A percentile compares a stretch with the other conserved stretches of the same genome.
phyloP scores from a whole-genome alignment of 2,888 invertebrate genomes.

The Drosophila acutilabella region DNA sequence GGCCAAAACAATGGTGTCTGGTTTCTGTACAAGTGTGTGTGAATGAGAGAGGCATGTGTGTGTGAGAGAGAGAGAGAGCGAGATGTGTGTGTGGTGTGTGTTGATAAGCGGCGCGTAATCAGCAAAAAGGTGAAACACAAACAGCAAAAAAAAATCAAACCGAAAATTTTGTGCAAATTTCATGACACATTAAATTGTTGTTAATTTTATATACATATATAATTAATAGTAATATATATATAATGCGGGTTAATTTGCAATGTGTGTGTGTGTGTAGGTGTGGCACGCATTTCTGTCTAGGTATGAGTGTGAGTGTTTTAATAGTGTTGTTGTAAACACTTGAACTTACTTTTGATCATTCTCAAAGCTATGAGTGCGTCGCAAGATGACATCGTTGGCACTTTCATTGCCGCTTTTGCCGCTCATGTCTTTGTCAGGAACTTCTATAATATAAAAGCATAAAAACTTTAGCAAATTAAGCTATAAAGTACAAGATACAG shows the following conservation, averaged over 20 bases:
- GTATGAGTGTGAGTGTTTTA: slow-evolving; percentile 24
- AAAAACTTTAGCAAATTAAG: background rate
- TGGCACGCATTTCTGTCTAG: slow-evolving; percentile 66
- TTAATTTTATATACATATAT: slow-evolving; percentile 22
- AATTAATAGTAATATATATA: slow-evolving; percentile 20
- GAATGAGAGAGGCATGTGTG: slow-evolving; percentile 17
- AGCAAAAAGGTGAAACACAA: slow-evolving; percentile 70
- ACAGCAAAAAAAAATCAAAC: slow-evolving; percentile 53
- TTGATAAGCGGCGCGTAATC: slow-evolving; percentile 64
- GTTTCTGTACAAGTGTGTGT: slow-evolving; percentile 25
- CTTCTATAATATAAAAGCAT: slow-evolving; percentile 84
- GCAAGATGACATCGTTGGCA: slow-evolving; percentile 88
- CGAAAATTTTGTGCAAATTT: slow-evolving; percentile 65
- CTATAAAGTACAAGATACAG: background rate
- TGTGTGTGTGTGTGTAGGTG: slow-evolving; percentile 38
- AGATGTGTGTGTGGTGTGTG: slow-evolving; percentile 18
- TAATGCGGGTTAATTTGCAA: slow-evolving; percentile 69
- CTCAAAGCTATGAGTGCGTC: slow-evolving; percentile 94
- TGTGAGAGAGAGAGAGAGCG: slow-evolving; percentile 12
- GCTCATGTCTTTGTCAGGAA: slow-evolving; percentile 86
- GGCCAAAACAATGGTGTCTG: slow-evolving; percentile 34
- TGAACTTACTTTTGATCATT: slow-evolving; percentile 93
- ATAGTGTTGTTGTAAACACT: slow-evolving; percentile 26
- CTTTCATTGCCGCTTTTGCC: slow-evolving; percentile 72
- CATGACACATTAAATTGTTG: slow-evolving; percentile 53